Conservation (phyloP, 2,797 vertebrate genomes). For the Molossus molossus region DNA sequence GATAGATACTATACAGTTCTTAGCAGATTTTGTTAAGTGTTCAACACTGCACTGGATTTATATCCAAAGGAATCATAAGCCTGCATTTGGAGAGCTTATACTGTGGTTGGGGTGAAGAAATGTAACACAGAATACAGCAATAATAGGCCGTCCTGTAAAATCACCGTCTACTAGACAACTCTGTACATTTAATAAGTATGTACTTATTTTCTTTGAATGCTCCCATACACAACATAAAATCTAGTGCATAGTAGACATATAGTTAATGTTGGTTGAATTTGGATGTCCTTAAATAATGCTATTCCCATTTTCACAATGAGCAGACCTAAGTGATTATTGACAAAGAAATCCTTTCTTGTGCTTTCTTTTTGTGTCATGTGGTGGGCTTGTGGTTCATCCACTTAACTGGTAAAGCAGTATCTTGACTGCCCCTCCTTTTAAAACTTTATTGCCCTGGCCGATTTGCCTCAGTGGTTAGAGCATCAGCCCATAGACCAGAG, state of each 20-base stretch:
- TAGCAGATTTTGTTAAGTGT: slow-evolving; percentile 56
- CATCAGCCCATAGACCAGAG: too few species aligned
- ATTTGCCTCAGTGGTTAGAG: too few species aligned
- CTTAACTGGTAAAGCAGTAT: background rate
- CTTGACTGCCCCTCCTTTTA: background rate
- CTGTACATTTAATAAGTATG: background rate
- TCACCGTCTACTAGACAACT: slow-evolving; percentile 23
- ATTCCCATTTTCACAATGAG: slow-evolving; percentile 45
- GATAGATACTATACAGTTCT: background rate
- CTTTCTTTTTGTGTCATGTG: background rate
- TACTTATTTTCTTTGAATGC: background rate
- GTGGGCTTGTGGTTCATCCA: background rate
- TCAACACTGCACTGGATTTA: slow-evolving; percentile 52
- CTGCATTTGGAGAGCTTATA: slow-evolving; percentile 44
- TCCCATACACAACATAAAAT: slow-evolving; percentile 1
- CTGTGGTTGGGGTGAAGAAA: slow-evolving; percentile 20
- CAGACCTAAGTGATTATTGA: slow-evolving; percentile 51
- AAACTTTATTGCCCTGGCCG: background rate
- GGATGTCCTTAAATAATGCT: slow-evolving; percentile 60
- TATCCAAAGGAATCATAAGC: slow-evolving; percentile 51
- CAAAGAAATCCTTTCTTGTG: slow-evolving; percentile 52
- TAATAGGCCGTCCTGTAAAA: slow-evolving; percentile 35
- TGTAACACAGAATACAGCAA: slow-evolving; percentile 20
- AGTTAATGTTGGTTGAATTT: slow-evolving; percentile 48
- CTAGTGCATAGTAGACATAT: background rate